Evolutionary conservation across 2,888 invertebrate genomes (phyloP).

Genomic region (Girardia tigrina): DNA sequence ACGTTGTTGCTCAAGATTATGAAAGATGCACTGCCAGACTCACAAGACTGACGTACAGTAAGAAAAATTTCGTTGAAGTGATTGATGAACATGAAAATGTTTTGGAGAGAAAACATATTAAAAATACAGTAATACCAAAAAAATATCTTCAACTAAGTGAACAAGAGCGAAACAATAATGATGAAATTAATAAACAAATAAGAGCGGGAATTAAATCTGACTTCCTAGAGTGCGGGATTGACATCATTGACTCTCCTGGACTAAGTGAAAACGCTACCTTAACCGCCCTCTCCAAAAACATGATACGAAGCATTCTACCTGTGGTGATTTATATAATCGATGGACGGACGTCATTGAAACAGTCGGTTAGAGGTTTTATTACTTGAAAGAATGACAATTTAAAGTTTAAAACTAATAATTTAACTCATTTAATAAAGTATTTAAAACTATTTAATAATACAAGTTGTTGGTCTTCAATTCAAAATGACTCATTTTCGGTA

Average conservation of each 20-base stretch:
- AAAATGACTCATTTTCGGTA: no score
- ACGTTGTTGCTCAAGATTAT: neutral
- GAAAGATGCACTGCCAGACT: neutral
- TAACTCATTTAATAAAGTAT: no score
- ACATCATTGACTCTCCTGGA: slow-evolving; percentile 27
- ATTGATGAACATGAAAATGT: neutral
- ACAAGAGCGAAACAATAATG: neutral
- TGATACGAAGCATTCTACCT: neutral
- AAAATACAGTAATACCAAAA: neutral
- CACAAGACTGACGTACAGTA: neutral
- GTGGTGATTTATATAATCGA: slow-evolving; percentile 26
- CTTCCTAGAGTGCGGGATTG: slow-evolving; percentile 25
- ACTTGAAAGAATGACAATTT: no score
- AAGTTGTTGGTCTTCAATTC: no score
- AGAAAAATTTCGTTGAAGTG: neutral
- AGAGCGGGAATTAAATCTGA: neutral
- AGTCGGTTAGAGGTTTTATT: no score
- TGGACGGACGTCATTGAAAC: neutral
- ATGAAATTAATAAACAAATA: neutral
- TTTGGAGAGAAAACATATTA: neutral
- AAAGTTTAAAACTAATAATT: no score
- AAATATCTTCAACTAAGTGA: neutral
- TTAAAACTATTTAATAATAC: no score
- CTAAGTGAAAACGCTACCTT: slow-evolving; percentile 6
- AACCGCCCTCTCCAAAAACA: neutral